phyloP scores from a whole-genome alignment of 2,797 vertebrate species.

The Prionace glauca region DNA sequence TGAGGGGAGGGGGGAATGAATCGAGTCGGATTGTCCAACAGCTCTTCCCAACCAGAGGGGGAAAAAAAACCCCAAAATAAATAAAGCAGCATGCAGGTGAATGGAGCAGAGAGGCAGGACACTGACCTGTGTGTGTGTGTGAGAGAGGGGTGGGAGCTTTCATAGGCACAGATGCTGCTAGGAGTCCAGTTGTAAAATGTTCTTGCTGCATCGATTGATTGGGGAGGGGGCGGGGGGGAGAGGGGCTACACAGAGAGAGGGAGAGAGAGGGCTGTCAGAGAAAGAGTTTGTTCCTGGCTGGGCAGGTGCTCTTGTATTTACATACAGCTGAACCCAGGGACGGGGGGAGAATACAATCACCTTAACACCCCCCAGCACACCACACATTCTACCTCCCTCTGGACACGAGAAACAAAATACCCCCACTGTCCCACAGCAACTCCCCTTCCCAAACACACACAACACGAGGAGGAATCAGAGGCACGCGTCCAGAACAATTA shows the following conservation, averaged over 20 bases:
- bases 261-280: neutral
- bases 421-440: slow-evolving; percentile 42
- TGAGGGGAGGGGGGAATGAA: neutral
- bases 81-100: neutral
- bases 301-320: slow-evolving; percentile 63
- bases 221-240: too few relatives aligned
- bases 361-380: slow-evolving; percentile 40
- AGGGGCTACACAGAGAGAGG: neutral
- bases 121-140: too few relatives aligned
- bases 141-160: too few relatives aligned
- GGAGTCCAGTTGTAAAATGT: neutral
- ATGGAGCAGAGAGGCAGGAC: too few relatives aligned
- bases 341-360: slow-evolving; percentile 55
- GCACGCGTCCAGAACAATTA: slow-evolving; percentile 59
- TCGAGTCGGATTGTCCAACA: neutral
- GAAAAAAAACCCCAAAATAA: neutral
- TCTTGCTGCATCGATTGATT: neutral
- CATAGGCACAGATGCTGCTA: neutral
- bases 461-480: slow-evolving; percentile 46
- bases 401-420: slow-evolving; percentile 46
- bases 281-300: neutral
- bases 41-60: too few relatives aligned
- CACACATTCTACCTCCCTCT: slow-evolving; percentile 8
- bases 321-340: slow-evolving; percentile 69
- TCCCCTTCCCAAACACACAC: slow-evolving; percentile 28